Conservation (phyloP, 1,140 invertebrate species). For the Drosophila tropicalis region DNA sequence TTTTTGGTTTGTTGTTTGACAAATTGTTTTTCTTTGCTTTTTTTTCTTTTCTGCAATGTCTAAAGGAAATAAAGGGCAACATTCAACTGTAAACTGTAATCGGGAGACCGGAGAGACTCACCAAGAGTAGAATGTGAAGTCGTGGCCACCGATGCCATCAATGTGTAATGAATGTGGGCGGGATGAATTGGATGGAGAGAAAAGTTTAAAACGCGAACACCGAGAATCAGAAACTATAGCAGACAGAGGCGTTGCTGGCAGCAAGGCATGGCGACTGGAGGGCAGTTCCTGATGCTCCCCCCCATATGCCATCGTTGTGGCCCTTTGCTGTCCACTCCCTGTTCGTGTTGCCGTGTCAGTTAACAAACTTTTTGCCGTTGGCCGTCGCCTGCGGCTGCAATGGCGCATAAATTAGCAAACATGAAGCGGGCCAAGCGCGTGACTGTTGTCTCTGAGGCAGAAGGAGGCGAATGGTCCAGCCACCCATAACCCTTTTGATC, state of each 20-base stretch:
- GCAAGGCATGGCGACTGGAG: conserved; percentile 6
- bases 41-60: conserved; percentile 7
- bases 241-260: conserved; percentile 30
- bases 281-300: background rate
- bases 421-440: conserved; percentile 58
- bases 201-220: conserved; percentile 67
- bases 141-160: conserved; percentile 33
- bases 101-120: background rate
- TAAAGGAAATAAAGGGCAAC: conserved; percentile 46
- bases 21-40: conserved; percentile 60
- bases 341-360: conserved; percentile 34
- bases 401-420: conserved; percentile 77
- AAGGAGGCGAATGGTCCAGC: background rate
- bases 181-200: conserved; percentile 29
- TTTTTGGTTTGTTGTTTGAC: conserved; percentile 62
- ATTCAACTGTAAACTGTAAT: conserved; percentile 23
- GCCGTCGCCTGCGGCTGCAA: conserved; percentile 58
- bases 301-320: background rate
- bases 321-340: conserved; percentile 24
- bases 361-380: conserved; percentile 60
- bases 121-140: background rate
- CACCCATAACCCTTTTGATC: conserved; percentile 11
- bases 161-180: conserved; percentile 53
- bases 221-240: conserved; percentile 53
- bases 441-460: conserved; percentile 50